Evolutionary conservation across 2,113 vertebrate species (phyloP).

Genomic region (Vombatus ursinus): DNA sequence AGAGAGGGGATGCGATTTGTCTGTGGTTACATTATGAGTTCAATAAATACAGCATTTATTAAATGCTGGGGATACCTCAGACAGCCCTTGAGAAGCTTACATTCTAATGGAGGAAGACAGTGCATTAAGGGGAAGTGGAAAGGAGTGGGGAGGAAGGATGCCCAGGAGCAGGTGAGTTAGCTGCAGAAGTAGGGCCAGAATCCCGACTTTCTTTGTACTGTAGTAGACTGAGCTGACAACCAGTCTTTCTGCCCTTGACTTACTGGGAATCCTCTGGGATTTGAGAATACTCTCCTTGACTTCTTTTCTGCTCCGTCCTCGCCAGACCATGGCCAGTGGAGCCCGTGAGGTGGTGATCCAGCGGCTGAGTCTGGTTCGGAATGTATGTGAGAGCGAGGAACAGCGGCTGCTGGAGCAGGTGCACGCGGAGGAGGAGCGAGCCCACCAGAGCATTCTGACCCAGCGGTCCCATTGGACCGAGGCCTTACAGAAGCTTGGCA

Average conservation of each 20-base stretch:
- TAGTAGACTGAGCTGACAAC: not conserved
- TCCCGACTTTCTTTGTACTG: not conserved
- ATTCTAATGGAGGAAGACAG: not conserved
- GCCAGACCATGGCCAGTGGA: constrained; percentile 83
- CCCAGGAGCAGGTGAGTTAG: not conserved
- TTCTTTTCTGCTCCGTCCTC: not conserved
- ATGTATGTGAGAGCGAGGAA: constrained; percentile 91
- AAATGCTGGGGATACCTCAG: not conserved
- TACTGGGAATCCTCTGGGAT: not conserved
- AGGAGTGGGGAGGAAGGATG: not conserved
- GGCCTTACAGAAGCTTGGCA: constrained; percentile 85
- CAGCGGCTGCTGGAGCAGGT: constrained; percentile 92
- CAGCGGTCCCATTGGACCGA: constrained; percentile 93
- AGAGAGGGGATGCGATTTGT: not conserved
- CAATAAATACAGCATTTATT: not conserved
- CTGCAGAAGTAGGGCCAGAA: not conserved
- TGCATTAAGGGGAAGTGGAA: not conserved
- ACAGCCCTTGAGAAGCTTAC: not conserved
- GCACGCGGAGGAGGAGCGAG: constrained; percentile 91
- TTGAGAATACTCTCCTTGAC: not conserved
- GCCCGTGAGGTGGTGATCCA: constrained; percentile 90
- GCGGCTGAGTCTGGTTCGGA: constrained; percentile 86
- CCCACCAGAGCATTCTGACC: constrained; percentile 94
- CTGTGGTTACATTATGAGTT: not conserved
- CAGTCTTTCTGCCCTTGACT: not conserved